Base-by-base conservation (phyloP, 2,888 invertebrate genomes). In the Noctua fimbriata region DNA sequence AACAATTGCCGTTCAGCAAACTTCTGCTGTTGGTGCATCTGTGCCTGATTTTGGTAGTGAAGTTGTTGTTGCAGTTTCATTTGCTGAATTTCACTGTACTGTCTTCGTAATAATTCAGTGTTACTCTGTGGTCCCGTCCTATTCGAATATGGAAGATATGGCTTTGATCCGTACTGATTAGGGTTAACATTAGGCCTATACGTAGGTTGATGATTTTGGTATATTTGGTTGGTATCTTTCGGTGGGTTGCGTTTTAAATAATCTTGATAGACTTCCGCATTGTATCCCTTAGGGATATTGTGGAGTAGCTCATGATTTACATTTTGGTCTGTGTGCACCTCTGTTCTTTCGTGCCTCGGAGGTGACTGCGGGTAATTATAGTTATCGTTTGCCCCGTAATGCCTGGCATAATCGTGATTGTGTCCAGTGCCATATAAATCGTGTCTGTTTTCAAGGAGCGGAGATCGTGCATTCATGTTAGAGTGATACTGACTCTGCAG, bases 1-100 rank as follows among this genome's bases (percentile, higher is more conserved):
- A 97, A 91, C 28, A 97, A 93, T 93, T 97, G 97, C 1, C 97
- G 94, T 91, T 97, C 96, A 69, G 97, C 97, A 92, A 97, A 97
- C 73, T 97, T 97, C 82, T 97, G 97, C 87, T 97, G 97, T 90
- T 97, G 97, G 86, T 97, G 97, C 94, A 97, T 97, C 88, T 97
- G 96, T 44, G 97, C 97, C 90, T 97, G 97, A 88, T 97, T 97
- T 87, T 97, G 97, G 85, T 97, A 97, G 87, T 97, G 97, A 90
- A 97, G 93, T 91, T 97, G 97, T 63, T 97, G 97, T 88, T 97
- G 97, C 87, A 97, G 92, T 92, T 97, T 97, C 95, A 97, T 97
- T 92, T 97, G 97, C 89, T 97, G 97, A 86, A 97, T 94, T 92
- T 97, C 97, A 88, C 97, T 97, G 85, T 97, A 97, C 90, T 97